Evolutionary conservation across 2,113 vertebrate species (phyloP), one percentile per base, ranked within the genome.

Genomic region (Etia nguti): DNA sequence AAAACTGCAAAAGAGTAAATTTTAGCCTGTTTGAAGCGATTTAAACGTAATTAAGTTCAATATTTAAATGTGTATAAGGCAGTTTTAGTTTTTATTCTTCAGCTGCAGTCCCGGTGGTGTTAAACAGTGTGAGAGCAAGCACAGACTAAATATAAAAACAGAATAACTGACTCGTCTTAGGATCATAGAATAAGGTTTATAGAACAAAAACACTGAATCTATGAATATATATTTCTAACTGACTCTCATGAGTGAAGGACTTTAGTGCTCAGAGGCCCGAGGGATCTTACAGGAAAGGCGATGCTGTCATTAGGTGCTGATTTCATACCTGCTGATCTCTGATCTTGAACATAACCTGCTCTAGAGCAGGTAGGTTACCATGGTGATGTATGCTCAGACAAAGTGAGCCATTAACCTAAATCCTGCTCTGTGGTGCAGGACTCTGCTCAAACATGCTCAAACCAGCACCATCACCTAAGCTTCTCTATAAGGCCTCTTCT

Each of bases 81-180:
- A 6, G 62, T 41, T 24, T 68, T 24, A 68, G 62, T 41, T 68
- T 68, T 9, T 68, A 7, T 48, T 18, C 41, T 48, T 48, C 24
- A 29, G 22, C 68, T 75, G 41, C 41, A 75, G 24, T 15, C 68
- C 41, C 3, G 68, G 38, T 18, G 36, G 38, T 26, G 68, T 73
- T 3, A 46, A 73, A 0, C n/a, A 68, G 62, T 0, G 13, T 73
- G 68, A 10, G 68, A 18, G 68, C 68, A 73, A 73, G 38, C 1
- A 7, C 41, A 46, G 38, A 1, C 8, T 16, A 15, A 43, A 12
- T 26, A 0, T 73, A 73, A 4, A 73, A 18, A 18, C n/a, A 46
- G 68, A 73, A 26, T 18, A 46, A 10, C 8, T 73, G 41, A 26
- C 41, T 48, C 22, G 15, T 46, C 15, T 73, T 29, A 11, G 22